These are phyloP conservation scores for Hormaphis cornu DNA, from an alignment of 1,140 invertebrate species.

Conservation along the genomic window DNA sequence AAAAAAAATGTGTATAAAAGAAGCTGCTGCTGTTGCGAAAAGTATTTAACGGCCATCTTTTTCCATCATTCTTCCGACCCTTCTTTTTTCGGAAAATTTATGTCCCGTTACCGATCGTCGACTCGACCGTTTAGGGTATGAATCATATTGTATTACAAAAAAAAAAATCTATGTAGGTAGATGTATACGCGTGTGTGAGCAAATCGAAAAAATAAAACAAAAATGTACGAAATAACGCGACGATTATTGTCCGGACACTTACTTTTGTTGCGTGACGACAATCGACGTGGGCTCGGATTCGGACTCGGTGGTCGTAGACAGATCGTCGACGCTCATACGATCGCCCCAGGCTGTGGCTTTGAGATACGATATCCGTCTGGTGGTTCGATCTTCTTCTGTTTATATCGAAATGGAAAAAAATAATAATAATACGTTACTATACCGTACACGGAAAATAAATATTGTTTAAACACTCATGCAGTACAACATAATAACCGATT, in stretches of 20 bases:
- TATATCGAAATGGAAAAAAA: not conserved
- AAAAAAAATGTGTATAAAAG: no score
- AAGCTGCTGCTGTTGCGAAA: no score
- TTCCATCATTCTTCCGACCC: no score
- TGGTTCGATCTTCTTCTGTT: slow-evolving; percentile 68
- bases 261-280: not conserved
- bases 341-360: slow-evolving; percentile 68
- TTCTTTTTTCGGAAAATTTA: no score
- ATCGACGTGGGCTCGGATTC: slow-evolving; percentile 45
- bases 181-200: no score
- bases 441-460: not conserved
- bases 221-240: no score
- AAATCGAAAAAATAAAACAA: no score
- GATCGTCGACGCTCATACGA: slow-evolving; percentile 45
- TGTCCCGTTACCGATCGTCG: no score
- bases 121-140: no score
- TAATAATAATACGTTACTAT: not conserved
- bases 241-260: not conserved
- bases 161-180: no score
- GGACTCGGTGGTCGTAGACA: slow-evolving; percentile 53
- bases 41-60: no score
- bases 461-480: not conserved
- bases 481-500: not conserved
- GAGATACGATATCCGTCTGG: slow-evolving; percentile 78
- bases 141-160: no score